Percentiles rank a stretch among this genome's conserved stretches.
Evolutionary conservation across 2,888 invertebrate species (phyloP).

Genomic region (Blera fallax): DNA sequence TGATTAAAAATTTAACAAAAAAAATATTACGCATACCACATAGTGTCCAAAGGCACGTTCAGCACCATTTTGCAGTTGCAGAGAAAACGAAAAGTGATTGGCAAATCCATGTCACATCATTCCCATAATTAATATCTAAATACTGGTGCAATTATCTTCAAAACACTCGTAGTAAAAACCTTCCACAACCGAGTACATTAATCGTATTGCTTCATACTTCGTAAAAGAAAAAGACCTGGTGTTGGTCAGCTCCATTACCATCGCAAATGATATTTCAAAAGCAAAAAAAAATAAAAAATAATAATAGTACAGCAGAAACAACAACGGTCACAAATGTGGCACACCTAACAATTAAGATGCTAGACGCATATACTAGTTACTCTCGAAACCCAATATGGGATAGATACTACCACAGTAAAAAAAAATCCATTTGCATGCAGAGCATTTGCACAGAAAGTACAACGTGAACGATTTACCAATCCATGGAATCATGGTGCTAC

Average conservation of each 20-base stretch:
- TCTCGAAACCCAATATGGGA: constrained; percentile 48
- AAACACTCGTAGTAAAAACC: background rate
- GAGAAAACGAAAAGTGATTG: constrained; percentile 16
- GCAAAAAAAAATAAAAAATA: background rate
- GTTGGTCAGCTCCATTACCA: constrained; percentile 12
- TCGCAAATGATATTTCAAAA: constrained; percentile 6
- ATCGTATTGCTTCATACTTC: constrained; percentile 21
- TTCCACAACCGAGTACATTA: background rate
- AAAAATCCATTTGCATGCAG: constrained; percentile 51
- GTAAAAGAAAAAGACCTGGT: constrained; percentile 17
- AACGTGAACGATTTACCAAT: constrained; percentile 55
- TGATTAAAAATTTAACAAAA: background rate
- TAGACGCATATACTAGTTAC: constrained; percentile 23
- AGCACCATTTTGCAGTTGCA: background rate
- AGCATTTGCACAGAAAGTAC: constrained; percentile 41
- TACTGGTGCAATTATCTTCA: background rate
- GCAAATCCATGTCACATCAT: background rate
- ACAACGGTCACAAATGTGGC: constrained; percentile 42
- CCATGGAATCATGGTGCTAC: background rate
- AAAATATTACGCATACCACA: constrained; percentile 41
- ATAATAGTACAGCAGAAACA: constrained; percentile 2
- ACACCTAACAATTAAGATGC: constrained; percentile 35
- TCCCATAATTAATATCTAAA: background rate
- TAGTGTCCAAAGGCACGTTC: background rate
- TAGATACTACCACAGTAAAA: constrained; percentile 7